Conservation (phyloP, 2,113 vertebrate genomes). For the Podarcis raffonei region DNA sequence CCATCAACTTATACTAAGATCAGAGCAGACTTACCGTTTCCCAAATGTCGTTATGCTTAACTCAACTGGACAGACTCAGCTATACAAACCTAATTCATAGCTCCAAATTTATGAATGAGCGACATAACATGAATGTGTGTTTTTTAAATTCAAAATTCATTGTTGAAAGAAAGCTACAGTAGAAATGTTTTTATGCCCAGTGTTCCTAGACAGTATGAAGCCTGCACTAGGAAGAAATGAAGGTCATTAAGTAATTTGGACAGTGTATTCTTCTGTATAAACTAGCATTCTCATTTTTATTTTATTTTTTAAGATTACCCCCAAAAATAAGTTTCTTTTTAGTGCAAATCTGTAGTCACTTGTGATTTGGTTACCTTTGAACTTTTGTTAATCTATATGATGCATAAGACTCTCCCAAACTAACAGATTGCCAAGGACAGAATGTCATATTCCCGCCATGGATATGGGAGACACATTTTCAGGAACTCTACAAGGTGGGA, state of each 20-base stretch:
- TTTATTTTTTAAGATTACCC: not conserved
- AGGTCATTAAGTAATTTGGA: not conserved
- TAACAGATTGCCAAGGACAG: too few relatives aligned
- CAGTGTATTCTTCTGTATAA: not conserved
- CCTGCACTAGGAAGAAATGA: not conserved
- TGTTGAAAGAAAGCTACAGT: too few relatives aligned
- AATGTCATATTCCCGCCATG: too few relatives aligned
- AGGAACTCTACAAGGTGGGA: too few relatives aligned
- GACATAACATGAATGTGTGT: not conserved
- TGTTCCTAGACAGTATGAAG: not conserved
- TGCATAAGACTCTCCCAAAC: too few relatives aligned
- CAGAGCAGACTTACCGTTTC: too few relatives aligned
- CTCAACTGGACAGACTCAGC: not conserved
- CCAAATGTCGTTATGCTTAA: not conserved
- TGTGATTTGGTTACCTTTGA: not conserved
- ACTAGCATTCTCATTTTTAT: not conserved
- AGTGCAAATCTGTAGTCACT: not conserved
- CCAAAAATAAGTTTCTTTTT: not conserved
- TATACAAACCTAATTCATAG: not conserved
- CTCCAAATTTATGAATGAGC: not conserved
- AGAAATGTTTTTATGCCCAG: not conserved
- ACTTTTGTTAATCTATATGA: not conserved
- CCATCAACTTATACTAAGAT: too few relatives aligned
- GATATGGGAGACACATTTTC: too few relatives aligned
- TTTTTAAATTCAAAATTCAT: not conserved